Base-by-base conservation (phyloP, 1,140 invertebrate genomes). In the Tetraneura akinire region DNA sequence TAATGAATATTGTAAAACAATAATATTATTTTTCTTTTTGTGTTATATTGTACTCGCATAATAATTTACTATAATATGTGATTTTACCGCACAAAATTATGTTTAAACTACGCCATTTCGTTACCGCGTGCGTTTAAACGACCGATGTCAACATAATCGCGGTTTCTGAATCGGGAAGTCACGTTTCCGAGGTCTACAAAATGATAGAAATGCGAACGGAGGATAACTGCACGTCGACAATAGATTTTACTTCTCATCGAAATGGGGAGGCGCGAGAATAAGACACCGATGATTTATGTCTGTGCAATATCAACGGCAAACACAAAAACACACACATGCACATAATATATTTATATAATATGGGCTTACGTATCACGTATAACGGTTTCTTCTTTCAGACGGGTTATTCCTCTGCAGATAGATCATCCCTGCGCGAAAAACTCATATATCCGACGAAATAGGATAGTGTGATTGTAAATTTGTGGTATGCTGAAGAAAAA, bases 271-370 rank as follows among this genome's bases (percentile, higher is more conserved):
- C 29, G 32, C 42, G 32, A 32, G 62, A 42, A 66, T 42, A 21
- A 8, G 62, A 42, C 62, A 66, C 32, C 62, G 62, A 66, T 66
- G 62, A 66, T 66, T 66, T 66, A 66, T 66, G 62, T 66, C 42
- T 21, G 32, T 10, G 32, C 32, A 42, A 66, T 66, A 66, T 42
- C 32, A 42, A 66, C 18, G n/a, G 32, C 21, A 10, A 10, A 66
- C 62, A 42, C 21, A 10, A 10, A 66, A 32, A 42, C 62, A 37
- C 11, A 66, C 32, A 13, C 32, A 64, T 32, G 18, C 18, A 64
- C 29, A 14, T 21, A 64, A 42, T 37, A n/a, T n/a, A 64, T 29
- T 37, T 37, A 37, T 29, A 37, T 64, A 29, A 64, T 42, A n/a
- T 29, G 62, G 32, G 42, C n/a, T n/a, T n/a, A n/a, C n/a, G n/a